Percentiles rank a stretch among this genome's conserved stretches.
Conservation (phyloP, 1,140 invertebrate genomes). For the Melitaea cinxia region DNA sequence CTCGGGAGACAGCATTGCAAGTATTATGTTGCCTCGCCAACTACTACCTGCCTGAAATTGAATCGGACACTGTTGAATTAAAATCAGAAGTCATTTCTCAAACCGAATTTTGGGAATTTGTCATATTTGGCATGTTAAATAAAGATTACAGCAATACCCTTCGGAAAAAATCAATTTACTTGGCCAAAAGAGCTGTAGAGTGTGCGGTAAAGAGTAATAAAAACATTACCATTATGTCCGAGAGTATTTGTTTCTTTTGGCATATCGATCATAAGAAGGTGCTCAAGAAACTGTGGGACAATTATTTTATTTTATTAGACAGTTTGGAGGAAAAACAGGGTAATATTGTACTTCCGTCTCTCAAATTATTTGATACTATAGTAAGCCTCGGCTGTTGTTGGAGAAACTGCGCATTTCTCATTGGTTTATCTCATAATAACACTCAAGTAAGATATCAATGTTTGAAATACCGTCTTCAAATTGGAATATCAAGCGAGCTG, state of each 20-base stretch:
- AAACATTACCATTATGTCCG: conserved; percentile 43
- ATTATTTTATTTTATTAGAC: conserved; percentile 68
- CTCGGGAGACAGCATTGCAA: conserved; percentile 47
- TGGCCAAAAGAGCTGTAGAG: conserved; percentile 67
- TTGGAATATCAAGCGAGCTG: conserved; percentile 36
- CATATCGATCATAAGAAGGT: conserved; percentile 37
- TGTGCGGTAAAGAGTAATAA: conserved; percentile 48
- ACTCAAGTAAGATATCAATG: conserved; percentile 60
- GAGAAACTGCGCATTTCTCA: conserved; percentile 63
- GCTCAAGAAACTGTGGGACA: conserved; percentile 57
- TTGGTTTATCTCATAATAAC: conserved; percentile 69
- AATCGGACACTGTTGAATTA: conserved; percentile 21
- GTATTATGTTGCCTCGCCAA: conserved; percentile 62
- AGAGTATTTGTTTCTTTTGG: conserved; percentile 49
- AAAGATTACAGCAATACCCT: conserved; percentile 34
- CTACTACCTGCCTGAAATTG: conserved; percentile 58
- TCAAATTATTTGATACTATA: conserved; percentile 57
- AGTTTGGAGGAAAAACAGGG: conserved; percentile 73
- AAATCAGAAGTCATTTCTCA: conserved; percentile 51
- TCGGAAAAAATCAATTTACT: conserved; percentile 62
- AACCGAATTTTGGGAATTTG: conserved; percentile 60
- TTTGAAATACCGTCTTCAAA: conserved; percentile 53
- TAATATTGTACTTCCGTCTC: conserved; percentile 70
- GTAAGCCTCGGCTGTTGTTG: conserved; percentile 53
- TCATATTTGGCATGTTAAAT: conserved; percentile 52